Conservation (phyloP, 2,888 invertebrate species). For the Sesamia inferens region DNA sequence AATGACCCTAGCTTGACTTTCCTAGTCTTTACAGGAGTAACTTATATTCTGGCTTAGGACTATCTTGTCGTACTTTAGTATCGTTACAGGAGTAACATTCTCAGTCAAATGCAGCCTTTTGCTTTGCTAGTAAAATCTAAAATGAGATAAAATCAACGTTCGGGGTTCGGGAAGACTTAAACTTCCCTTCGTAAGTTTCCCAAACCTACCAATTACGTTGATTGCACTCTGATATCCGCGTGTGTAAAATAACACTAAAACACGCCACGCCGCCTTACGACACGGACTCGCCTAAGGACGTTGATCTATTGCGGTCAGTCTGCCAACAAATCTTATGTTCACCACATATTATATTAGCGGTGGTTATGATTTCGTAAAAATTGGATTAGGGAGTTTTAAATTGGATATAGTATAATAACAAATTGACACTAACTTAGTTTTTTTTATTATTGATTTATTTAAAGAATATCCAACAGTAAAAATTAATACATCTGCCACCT, state of each 20-base stretch:
- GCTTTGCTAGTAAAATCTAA: too few relatives aligned
- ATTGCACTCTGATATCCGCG: slow-evolving; percentile 17
- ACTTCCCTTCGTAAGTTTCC: slow-evolving; percentile 2
- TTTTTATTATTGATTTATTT: neutral
- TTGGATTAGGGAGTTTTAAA: neutral
- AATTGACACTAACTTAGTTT: neutral
- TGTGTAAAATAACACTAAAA: slow-evolving; percentile 20
- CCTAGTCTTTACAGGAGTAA: neutral
- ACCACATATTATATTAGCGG: slow-evolving; percentile 7
- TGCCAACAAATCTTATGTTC: slow-evolving; percentile 25
- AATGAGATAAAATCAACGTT: neutral
- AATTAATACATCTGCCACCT: neutral
- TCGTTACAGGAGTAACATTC: neutral
- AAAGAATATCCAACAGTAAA: neutral
- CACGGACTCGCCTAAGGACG: slow-evolving; percentile 36
- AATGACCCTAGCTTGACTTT: neutral
- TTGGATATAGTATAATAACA: neutral
- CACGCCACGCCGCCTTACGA: slow-evolving; percentile 24
- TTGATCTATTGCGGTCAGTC: slow-evolving; percentile 49
- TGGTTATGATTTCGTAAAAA: slow-evolving; percentile 3
- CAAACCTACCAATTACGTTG: slow-evolving; percentile 7
- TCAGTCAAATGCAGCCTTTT: neutral
- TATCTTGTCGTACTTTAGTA: neutral
- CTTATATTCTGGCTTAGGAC: neutral
- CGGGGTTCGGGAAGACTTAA: neutral